Evolutionary conservation across 2,888 invertebrate genomes (phyloP), one percentile per base, ranked within the genome.

Genomic region (Nymphalis polychloros): DNA sequence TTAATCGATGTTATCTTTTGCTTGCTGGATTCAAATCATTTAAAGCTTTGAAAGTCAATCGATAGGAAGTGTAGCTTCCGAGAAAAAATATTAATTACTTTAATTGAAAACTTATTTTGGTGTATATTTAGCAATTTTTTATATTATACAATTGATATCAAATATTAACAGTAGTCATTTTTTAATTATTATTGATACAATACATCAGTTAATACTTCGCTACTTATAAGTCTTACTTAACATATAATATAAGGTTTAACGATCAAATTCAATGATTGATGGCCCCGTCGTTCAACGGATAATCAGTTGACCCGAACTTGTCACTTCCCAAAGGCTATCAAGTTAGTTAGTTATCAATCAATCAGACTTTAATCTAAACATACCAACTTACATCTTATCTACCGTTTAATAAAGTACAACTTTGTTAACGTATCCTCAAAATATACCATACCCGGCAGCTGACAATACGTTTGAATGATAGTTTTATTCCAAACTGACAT

Each of bases 251-350:
- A 46, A 69, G 62, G 64, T 66, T 66, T 50, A 59, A 52, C 27
- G 20, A 63, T 59, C 60, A 67, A 68, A 67, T 70, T 64, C 59
- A 68, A 69, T 35, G 52, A 49, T 61, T 48, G 69, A 68, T 59
- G 62, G 63, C 64, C 63, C 63, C 59, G 59, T 52, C 67, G 41
- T 57, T 63, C 47, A 62, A 55, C 47, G 47, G 68, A 64, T 70
- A 69, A 64, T 63, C 63, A 61, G 48, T 61, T 73, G 74, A 73
- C 70, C 73, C 71, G 69, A 72, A 72, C 73, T 71, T 71, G 71
- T 69, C 65, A 67, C 69, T 64, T 70, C 72, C 67, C 63, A 70
- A 74, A 76, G 74, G 69, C 73, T 75, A 74, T 68, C 66, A 69
- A 68, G 63, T 68, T 69, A 52, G n/a, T n/a, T n/a, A n/a, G 69